Base-by-base conservation (phyloP, 2,888 invertebrate species). In the Mesorhabditis belari region DNA sequence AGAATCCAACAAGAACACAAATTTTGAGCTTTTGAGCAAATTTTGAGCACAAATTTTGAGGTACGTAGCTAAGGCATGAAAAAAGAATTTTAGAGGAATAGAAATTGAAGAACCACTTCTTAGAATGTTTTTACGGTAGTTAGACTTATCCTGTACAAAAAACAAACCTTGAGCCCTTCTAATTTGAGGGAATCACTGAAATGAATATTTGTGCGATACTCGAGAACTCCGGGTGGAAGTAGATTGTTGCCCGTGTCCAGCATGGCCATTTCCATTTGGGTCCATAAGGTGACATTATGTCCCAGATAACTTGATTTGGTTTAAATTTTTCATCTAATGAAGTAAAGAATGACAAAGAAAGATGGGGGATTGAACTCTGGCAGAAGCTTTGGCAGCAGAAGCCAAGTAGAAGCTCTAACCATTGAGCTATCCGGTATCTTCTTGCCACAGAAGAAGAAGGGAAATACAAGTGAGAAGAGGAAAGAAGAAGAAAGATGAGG, bases 231-330 rank as follows among this genome's bases (percentile, higher is more conserved):
- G 58, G 68, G 62, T 1, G 71, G 71, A 44, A 71, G 56, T 58
- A 66, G 63, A 35, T 70, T 70, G 52, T 71, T 70, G 28, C 73
- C 70, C 4, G 70, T 73, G 56, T 71, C 71, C 21, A 75, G 63
- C 75, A 73, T 73, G 4, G 70, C 69, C 71, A 73, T 73, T 57
- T 73, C 75, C 72, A 75, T 72, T 59, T 79, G 79, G 4, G 78
- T 79, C 76, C 76, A 77, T 63, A 79, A 64, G 54, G 65, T 64
- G 19, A 79, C 77, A 29, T 71, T 64, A 58, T 79, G 77, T 1
- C 77, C 77, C 12, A 76, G 68, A 21, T 60, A 64, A 50, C 72
- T 73, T 53, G 24, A 67, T 3, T 1, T 29, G 17, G 3, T 63
- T 53, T 24, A n/a, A 49, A 50, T 19, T 57, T 28, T 6, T 55